Evolutionary conservation across 2,797 vertebrate species (phyloP).

Genomic region (Garrulus glandarius): DNA sequence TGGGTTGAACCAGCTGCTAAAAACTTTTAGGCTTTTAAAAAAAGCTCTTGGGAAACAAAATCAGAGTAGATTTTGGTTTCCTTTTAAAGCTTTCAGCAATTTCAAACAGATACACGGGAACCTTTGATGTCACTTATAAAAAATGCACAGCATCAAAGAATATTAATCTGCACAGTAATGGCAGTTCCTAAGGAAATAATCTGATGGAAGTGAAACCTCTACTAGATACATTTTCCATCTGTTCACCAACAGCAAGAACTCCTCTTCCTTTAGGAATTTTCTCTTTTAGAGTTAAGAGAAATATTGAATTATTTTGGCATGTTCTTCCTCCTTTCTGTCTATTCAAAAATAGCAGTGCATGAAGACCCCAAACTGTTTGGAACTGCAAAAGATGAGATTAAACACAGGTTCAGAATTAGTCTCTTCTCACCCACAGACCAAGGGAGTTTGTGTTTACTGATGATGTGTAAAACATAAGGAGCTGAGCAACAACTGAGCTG

Average conservation of each 20-base stretch:
- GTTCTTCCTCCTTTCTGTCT: not conserved
- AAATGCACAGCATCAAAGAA: not conserved
- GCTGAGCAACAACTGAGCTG: not conserved
- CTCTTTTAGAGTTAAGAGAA: not conserved
- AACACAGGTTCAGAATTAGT: not conserved
- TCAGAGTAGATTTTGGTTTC: not conserved
- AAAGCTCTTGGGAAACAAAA: not conserved
- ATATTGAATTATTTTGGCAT: not conserved
- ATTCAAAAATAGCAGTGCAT: not conserved
- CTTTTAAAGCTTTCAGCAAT: not conserved
- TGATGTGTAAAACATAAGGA: not conserved
- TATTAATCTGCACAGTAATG: not conserved
- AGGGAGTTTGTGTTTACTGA: not conserved
- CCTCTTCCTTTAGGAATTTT: not conserved
- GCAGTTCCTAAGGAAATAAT: not conserved
- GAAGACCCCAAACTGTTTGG: not conserved
- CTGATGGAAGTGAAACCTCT: not conserved
- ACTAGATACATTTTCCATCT: not conserved
- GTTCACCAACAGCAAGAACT: not conserved
- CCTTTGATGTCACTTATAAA: not conserved
- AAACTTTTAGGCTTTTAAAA: not conserved
- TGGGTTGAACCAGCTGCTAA: not conserved
- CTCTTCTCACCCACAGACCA: not conserved
- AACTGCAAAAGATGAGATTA: not conserved
- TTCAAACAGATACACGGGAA: not conserved